A percentile compares a stretch with the other conserved stretches of the same genome.
Evolutionary conservation across 2,888 invertebrate species (phyloP).

Genomic region (Malthinus flaveolus): DNA sequence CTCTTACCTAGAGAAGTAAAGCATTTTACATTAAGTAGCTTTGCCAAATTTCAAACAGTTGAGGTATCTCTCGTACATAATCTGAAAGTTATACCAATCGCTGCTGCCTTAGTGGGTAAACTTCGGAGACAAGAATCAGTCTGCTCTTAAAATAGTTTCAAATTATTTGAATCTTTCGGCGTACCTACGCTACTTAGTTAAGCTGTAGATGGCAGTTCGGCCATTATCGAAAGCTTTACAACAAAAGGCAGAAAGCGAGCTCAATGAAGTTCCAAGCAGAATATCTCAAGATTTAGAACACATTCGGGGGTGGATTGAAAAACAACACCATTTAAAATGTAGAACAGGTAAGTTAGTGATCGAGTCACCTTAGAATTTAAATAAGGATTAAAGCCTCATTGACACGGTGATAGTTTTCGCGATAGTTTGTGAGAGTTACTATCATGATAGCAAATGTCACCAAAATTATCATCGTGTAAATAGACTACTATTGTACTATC

Average conservation of each 20-base stretch:
- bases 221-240: slow-evolving; percentile 54
- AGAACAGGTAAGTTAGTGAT: slow-evolving; percentile 56
- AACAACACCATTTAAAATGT: slow-evolving; percentile 61
- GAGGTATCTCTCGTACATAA: neutral
- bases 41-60: too few species aligned
- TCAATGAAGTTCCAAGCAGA: slow-evolving; percentile 57
- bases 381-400: too few species aligned
- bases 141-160: neutral
- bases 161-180: too few species aligned
- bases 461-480: too few species aligned
- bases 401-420: too few species aligned
- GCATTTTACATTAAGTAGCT: too few species aligned
- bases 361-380: neutral
- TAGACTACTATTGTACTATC: too few species aligned
- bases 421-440: too few species aligned
- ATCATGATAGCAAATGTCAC: too few species aligned
- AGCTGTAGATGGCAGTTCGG: neutral
- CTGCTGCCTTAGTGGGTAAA: slow-evolving; percentile 48
- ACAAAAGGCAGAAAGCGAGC: slow-evolving; percentile 56
- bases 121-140: too few species aligned
- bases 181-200: too few species aligned
- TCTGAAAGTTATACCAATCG: neutral
- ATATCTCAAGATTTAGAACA: slow-evolving; percentile 56
- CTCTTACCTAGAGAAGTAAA: too few species aligned
- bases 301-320: slow-evolving; percentile 61